phyloP scores from a whole-genome alignment of 2,113 vertebrate species.

The Tiliqua scincoides region DNA sequence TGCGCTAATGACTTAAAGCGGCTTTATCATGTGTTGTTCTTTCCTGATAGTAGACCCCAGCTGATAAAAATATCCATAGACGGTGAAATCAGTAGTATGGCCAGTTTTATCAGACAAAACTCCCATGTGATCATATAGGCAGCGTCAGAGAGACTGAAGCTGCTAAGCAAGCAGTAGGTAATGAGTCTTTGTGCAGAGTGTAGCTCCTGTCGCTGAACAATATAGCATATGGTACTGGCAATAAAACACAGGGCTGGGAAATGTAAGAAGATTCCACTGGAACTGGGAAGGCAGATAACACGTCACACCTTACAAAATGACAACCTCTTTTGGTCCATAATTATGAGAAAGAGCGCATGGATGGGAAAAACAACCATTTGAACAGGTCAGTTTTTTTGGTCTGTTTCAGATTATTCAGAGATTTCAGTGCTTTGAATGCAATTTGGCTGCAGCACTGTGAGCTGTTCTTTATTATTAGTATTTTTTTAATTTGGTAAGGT shows the following conservation, averaged over 20 bases:
- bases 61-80: constrained; percentile 95
- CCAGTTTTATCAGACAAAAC: constrained; percentile 88
- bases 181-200: constrained; percentile 97
- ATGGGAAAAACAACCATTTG: constrained; percentile 82
- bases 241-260: constrained; percentile 85
- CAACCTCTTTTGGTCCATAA: constrained; percentile 76
- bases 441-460: constrained; percentile 26
- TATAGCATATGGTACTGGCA: constrained; percentile 92
- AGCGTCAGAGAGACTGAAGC: constrained; percentile 90
- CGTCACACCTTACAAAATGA: constrained; percentile 74
- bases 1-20: constrained; percentile 72
- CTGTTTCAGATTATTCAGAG: constrained; percentile 63
- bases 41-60: constrained; percentile 80
- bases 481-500: constrained; percentile 52
- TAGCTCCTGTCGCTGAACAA: constrained; percentile 89
- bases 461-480: constrained; percentile 42
- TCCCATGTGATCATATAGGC: constrained; percentile 95
- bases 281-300: constrained; percentile 74
- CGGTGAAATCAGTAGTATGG: constrained; percentile 88
- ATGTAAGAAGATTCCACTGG: constrained; percentile 80
- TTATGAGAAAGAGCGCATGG: constrained; percentile 82
- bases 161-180: constrained; percentile 93
- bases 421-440: constrained; percentile 66
- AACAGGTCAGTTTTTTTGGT: constrained; percentile 88
- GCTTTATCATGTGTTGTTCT: constrained; percentile 73